A percentile compares a stretch with the other conserved stretches of the same genome.
Evolutionary conservation across 35 echinoderm and acorn worm species (phyloP).

Genomic region (Apostichopus californicus): DNA sequence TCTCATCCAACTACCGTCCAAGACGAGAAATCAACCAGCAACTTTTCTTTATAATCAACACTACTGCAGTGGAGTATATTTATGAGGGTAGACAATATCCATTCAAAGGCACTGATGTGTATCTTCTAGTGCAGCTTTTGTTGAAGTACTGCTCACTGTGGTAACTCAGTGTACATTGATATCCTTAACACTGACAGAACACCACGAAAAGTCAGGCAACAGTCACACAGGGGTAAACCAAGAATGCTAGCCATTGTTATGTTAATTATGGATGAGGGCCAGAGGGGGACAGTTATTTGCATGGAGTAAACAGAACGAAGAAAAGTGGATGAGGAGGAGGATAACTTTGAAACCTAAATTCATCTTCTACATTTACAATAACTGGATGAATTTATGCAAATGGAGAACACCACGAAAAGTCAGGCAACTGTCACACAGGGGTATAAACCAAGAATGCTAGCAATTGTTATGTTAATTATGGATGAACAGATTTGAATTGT

Average conservation of each 20-base stretch:
- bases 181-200: too few species aligned
- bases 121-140: background rate
- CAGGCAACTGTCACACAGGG: too few species aligned
- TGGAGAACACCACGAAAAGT: too few species aligned
- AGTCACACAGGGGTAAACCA: too few species aligned
- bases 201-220: too few species aligned
- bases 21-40: background rate
- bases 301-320: background rate
- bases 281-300: background rate
- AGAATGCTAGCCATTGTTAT: background rate
- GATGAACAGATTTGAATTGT: background rate
- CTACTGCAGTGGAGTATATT: background rate
- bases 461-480: background rate
- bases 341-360: too few species aligned
- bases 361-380: too few species aligned
- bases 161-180: too few species aligned
- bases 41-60: background rate
- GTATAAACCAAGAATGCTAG: background rate
- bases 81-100: background rate
- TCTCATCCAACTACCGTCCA: background rate
- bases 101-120: background rate
- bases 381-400: too few species aligned
- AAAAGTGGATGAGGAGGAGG: background rate
- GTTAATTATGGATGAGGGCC: background rate
- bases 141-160: background rate